Evolutionary conservation across 2,113 vertebrate species (phyloP).

Genomic region (Felis chaus): DNA sequence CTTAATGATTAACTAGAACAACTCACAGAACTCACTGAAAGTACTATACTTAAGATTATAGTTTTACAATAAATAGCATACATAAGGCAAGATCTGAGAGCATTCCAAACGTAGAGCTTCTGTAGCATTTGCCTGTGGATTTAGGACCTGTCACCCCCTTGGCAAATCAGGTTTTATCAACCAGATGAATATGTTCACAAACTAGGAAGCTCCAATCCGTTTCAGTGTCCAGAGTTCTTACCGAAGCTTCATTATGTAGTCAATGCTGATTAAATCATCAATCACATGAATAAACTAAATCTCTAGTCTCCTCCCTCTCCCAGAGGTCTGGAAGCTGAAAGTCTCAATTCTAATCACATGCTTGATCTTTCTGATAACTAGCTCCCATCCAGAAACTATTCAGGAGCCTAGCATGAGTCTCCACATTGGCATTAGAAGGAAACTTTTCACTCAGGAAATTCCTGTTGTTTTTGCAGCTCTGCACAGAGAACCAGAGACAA

Average conservation of each 20-base stretch:
- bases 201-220: neutral
- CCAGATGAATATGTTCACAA: neutral
- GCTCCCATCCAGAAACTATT: neutral
- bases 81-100: neutral
- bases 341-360: neutral
- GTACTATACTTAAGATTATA: neutral
- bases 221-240: neutral
- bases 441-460: neutral
- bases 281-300: neutral
- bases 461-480: neutral
- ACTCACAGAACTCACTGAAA: neutral
- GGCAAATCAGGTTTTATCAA: neutral
- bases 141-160: rapidly evolving
- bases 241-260: neutral
- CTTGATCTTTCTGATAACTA: neutral
- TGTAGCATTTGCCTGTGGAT: neutral
- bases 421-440: neutral
- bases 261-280: neutral
- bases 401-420: too few species aligned
- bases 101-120: neutral
- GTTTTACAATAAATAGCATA: neutral
- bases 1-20: neutral
- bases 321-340: neutral
- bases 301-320: neutral
- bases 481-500: neutral